phyloP scores from a whole-genome alignment of 2,113 vertebrate genomes.

The Eulacestoma nigropectus region DNA sequence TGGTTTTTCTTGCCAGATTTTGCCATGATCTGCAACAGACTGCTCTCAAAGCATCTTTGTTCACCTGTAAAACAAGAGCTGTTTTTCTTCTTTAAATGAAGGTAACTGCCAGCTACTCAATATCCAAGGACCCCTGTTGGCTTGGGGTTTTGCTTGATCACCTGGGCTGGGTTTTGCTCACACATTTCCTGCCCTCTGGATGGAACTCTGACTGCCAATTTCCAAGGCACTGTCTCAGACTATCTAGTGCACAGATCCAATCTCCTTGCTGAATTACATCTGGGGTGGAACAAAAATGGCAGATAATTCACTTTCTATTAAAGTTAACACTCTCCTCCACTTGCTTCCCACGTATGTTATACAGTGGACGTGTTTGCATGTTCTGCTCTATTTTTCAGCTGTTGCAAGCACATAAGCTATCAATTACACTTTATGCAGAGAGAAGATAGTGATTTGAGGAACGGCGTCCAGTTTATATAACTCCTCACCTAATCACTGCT shows the following conservation, averaged over 20 bases:
- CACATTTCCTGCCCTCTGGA: background rate
- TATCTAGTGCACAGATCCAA: background rate
- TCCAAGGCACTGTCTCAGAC: background rate
- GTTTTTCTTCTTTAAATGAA: conserved; percentile 34
- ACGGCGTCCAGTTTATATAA: conserved; percentile 13
- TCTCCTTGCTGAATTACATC: conserved; percentile 52
- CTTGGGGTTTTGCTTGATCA: background rate
- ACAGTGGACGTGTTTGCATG: conserved; percentile 12
- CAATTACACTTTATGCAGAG: conserved; percentile 53
- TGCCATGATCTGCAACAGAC: conserved; percentile 10
- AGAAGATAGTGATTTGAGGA: conserved; percentile 49
- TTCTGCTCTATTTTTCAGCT: conserved; percentile 75
- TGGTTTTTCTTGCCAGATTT: conserved; percentile 41
- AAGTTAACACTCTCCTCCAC: conserved; percentile 41
- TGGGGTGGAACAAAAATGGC: conserved; percentile 26
- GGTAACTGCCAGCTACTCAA: background rate
- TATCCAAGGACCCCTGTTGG: background rate
- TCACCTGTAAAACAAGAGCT: conserved; percentile 21
- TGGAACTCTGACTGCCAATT: conserved; percentile 12
- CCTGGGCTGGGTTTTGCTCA: background rate
- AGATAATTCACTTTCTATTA: conserved; percentile 42
- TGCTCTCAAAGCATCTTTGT: background rate
- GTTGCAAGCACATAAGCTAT: conserved; percentile 55
- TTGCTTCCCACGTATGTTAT: conserved; percentile 41
- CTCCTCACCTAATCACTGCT: conserved; percentile 30